A percentile compares a stretch with the other conserved stretches of the same genome.
phyloP scores from a whole-genome alignment of 1,140 invertebrate genomes.

The Melitaea cinxia region DNA sequence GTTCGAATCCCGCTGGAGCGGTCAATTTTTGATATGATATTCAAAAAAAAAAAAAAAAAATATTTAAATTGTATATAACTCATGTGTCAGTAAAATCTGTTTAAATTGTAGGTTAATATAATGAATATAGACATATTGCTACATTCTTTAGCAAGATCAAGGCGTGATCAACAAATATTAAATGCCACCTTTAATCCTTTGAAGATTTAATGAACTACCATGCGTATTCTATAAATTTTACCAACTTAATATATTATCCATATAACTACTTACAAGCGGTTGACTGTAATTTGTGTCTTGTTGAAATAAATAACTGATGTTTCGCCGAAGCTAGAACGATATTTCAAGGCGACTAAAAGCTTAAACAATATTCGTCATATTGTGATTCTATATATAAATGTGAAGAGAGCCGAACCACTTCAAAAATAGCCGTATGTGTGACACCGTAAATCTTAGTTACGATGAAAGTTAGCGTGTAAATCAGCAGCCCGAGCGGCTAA shows the following conservation, averaged over 20 bases:
- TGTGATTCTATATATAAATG: conserved; percentile 77
- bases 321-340: conserved; percentile 39
- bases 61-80: background rate
- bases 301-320: conserved; percentile 31
- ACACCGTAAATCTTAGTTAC: conserved; percentile 75
- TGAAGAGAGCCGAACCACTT: conserved; percentile 70
- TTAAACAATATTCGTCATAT: conserved; percentile 53
- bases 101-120: conserved; percentile 7
- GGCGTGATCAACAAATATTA: conserved; percentile 7
- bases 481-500: conserved; percentile 64
- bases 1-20: too few relatives aligned
- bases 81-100: background rate
- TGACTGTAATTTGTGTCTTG: conserved; percentile 39
- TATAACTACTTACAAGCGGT: conserved; percentile 39
- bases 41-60: background rate
- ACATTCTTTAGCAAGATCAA: conserved; percentile 1
- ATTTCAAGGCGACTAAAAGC: conserved; percentile 50
- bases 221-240: conserved; percentile 36
- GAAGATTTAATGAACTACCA: conserved; percentile 33
- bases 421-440: conserved; percentile 75
- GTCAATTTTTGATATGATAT: too few relatives aligned
- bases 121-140: conserved; percentile 18
- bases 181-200: conserved; percentile 25
- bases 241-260: conserved; percentile 39
- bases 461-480: conserved; percentile 71